phyloP scores from a whole-genome alignment of 2,888 invertebrate species.

The Xestia ashworthii region DNA sequence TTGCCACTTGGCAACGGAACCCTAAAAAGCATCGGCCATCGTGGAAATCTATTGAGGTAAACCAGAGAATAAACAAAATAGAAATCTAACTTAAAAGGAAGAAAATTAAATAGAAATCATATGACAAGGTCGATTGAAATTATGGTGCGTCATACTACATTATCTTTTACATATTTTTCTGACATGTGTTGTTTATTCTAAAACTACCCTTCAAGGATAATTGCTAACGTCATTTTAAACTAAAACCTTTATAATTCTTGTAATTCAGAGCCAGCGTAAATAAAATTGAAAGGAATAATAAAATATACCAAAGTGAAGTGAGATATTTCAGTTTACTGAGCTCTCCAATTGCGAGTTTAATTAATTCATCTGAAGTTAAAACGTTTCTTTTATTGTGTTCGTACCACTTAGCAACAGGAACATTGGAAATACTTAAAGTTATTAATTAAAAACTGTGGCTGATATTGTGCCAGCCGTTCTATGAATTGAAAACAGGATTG shows the following conservation, averaged over 20 bases:
- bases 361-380: constrained; percentile 74
- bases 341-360: constrained; percentile 74
- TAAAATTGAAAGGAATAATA: constrained; percentile 28
- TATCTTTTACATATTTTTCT: neutral
- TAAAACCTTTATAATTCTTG: constrained; percentile 5
- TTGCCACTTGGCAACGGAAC: no score
- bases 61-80: neutral
- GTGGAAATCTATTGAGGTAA: neutral
- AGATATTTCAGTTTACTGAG: constrained; percentile 71
- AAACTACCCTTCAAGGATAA: neutral
- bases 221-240: neutral
- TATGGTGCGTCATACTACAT: neutral
- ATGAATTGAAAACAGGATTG: constrained; percentile 22
- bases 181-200: neutral
- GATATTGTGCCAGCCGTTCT: constrained; percentile 38
- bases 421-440: constrained; percentile 71
- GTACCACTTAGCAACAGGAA: constrained; percentile 68
- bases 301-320: constrained; percentile 42
- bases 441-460: constrained; percentile 77
- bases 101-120: neutral
- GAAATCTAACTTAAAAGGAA: neutral
- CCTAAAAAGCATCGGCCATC: no score
- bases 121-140: neutral
- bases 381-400: constrained; percentile 73
- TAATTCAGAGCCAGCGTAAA: constrained; percentile 13